A percentile compares a stretch with the other conserved stretches of the same genome.
Conservation (phyloP, 2,113 vertebrate genomes). For the Malaclemys terrapin region DNA sequence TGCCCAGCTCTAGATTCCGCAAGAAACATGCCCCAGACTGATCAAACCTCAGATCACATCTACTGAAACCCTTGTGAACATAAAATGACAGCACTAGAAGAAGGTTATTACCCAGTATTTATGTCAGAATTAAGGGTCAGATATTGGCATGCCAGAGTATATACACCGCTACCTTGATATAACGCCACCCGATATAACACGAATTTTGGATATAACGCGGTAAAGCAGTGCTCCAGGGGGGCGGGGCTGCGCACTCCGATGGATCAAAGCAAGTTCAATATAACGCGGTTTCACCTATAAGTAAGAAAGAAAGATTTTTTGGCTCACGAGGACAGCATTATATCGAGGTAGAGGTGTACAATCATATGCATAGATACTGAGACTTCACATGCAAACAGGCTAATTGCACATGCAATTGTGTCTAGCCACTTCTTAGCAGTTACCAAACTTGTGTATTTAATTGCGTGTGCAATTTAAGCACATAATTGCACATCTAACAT, state of each 20-base stretch:
- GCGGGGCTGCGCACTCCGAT: no score
- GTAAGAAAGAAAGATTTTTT: no score
- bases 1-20: not conserved
- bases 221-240: no score
- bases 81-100: no score
- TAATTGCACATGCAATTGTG: not conserved
- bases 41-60: not conserved
- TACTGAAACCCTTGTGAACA: not conserved
- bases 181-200: no score
- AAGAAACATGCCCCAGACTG: not conserved
- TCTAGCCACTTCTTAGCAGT: not conserved
- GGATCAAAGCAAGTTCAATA: no score
- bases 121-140: not conserved
- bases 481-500: not conserved
- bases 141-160: not conserved
- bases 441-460: not conserved
- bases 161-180: no score
- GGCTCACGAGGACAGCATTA: no score
- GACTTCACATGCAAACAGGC: not conserved
- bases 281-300: no score
- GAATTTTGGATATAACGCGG: no score
- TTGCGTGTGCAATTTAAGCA: not conserved
- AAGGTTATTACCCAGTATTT: not conserved
- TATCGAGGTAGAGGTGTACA: no score
- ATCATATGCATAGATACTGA: not conserved